These are phyloP conservation scores for Aphodius sticticus DNA, from an alignment of 2,888 invertebrate genomes.

Conservation along the genomic window DNA sequence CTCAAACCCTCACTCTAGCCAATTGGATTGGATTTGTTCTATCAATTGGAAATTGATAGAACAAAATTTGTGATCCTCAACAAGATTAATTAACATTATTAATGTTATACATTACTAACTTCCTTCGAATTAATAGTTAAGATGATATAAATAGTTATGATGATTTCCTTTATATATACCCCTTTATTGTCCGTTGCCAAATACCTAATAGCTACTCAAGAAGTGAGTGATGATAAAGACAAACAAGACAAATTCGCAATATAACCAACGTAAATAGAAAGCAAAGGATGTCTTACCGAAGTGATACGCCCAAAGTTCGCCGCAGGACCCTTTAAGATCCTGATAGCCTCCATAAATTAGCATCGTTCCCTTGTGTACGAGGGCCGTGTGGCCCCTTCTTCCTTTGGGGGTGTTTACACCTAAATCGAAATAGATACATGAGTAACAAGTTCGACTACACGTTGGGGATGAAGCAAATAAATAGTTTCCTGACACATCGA, in stretches of 20 bases:
- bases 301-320: slow-evolving; percentile 88
- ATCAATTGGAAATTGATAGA: not conserved
- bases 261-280: not conserved
- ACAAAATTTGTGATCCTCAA: not conserved
- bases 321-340: slow-evolving; percentile 83
- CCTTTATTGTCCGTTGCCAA: no score
- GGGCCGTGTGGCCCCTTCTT: slow-evolving; percentile 82
- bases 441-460: not conserved
- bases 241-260: slow-evolving; percentile 9
- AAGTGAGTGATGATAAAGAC: not conserved
- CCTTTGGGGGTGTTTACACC: slow-evolving; percentile 72
- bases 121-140: no score
- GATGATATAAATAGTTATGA: no score
- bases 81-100: not conserved
- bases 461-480: slow-evolving; percentile 30
- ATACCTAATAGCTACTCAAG: no score
- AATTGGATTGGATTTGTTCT: no score
- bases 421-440: slow-evolving; percentile 39
- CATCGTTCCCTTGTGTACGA: slow-evolving; percentile 80
- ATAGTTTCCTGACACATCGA: not conserved
- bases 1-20: not conserved
- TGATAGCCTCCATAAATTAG: slow-evolving; percentile 88
- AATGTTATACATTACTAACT: not conserved
- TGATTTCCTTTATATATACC: no score
- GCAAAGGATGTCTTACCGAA: slow-evolving; percentile 68